Evolutionary conservation across 2,888 invertebrate species (phyloP), one percentile per base, ranked within the genome.

Genomic region (Drosophila ustulata): DNA sequence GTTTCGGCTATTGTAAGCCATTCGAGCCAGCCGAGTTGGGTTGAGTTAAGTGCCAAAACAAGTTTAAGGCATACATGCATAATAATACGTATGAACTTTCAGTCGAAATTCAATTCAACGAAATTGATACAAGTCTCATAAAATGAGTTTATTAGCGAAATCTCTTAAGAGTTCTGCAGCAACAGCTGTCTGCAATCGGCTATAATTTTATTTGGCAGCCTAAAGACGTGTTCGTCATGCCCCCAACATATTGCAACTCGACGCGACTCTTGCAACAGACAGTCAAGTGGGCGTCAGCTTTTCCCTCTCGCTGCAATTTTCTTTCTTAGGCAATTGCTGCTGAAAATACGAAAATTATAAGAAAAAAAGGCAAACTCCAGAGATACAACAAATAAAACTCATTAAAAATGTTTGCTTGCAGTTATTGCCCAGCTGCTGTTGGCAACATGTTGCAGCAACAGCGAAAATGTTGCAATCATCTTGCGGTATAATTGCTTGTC

Each of bases 361-460:
- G 4, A 28, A 39, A 50, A 58, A n/a, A 59, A 43, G 11, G 4
- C 41, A 46, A 65, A 64, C n/a, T 37, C 37, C 1, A 37, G 37
- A 43, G 41, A 7, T 30, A 25, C n/a, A 47, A 30, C 63, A 66
- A 74, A 75, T 66, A 70, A 69, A 67, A 71, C 57, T 68, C 75
- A 81, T 75, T 75, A 75, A 81, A 79, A 69, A 78, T 66, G 65
- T 69, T 75, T 65, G 49, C 75, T 68, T 75, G 78, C 71, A 79
- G 45, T 70, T 65, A 72, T 67, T 34, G 51, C 66, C 37, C 56
- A 61, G 62, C 32, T 62, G 49, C 32, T 57, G 61, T 34, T 71
- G 61, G 66, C 82, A 78, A 78, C 79, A 78, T 69, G 82, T 72
- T 80, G 79, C 79, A 34, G 68, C 79, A 82, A 68, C 57, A 26